Evolutionary conservation across 2,888 invertebrate species (phyloP), one percentile per base, ranked within the genome.

Genomic region (Taphrorychus bicolor): DNA sequence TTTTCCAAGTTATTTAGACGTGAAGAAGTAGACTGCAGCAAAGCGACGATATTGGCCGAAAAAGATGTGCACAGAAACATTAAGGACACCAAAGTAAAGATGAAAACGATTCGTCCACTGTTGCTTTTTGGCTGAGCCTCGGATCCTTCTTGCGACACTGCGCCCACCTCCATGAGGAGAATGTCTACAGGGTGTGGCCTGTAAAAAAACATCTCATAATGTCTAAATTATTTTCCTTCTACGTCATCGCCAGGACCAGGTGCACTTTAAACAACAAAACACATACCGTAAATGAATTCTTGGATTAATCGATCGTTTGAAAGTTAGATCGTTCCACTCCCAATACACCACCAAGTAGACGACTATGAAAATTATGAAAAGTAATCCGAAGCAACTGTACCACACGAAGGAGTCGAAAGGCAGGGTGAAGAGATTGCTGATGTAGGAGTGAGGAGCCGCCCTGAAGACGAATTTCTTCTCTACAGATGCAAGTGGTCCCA

Each of bases 11-110:
- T 86, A 41, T 80, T 83, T 58, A 90, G 86, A 52, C 86, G 85
- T 61, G 83, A 81, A 0, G 88, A 86, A 0, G 88, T 86, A 0
- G 89, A 87, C 73, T 89, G 89, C 2, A 90, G 83, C 7, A 90
- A 79, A 4, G 88, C 89, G 1, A 90, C 88, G 49, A 90, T 88
- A 76, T 88, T 88, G 0, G 89, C 90, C 0, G 89, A 87, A 75
- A 89, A 90, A 0, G 89, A 87, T 0, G 88, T 87, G 77, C 88
- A 89, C 14, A 90, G 77, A 58, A 86, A 85, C 85, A 87, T 85
- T 14, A 85, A 77, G 0, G 83, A 80, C 5, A 78, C 63, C 58
- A 80, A 78, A 0, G 77, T 71, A 24, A 79, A 76, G 21, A 81
- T 73, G 2, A 78, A 77, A 0, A 78, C 74, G 16, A 79, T 78